These are phyloP conservation scores for Embiotoca jacksoni DNA, from an alignment of 2,113 vertebrate species.

Conservation along the genomic window DNA sequence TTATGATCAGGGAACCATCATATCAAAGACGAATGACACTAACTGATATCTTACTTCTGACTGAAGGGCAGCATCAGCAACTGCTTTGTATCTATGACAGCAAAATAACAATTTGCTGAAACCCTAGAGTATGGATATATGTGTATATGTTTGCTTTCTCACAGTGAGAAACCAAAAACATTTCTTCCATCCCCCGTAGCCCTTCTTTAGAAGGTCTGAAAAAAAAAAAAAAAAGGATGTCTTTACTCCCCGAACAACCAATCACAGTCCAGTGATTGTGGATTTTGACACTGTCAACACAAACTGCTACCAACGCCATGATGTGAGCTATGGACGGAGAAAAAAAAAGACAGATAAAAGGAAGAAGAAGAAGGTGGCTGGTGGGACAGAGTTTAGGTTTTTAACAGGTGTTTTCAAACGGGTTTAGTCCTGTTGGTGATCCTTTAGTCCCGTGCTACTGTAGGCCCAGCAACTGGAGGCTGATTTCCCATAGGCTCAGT, in stretches of 20 bases:
- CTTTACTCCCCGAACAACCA: conserved; percentile 35
- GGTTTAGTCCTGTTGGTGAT: conserved; percentile 40
- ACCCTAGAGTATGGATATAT: conserved; percentile 6
- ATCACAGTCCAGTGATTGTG: conserved; percentile 49
- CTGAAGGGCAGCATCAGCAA: not conserved
- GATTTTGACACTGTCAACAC: conserved; percentile 45
- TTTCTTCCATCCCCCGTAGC: conserved; percentile 53
- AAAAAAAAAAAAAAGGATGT: conserved; percentile 28
- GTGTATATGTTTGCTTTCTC: conserved; percentile 36
- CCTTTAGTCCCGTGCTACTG: conserved; percentile 51
- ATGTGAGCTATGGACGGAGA: conserved; percentile 25
- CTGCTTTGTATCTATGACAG: conserved; percentile 7
- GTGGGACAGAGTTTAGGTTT: conserved; percentile 32
- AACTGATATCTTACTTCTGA: conserved; percentile 20
- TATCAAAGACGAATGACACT: not conserved
- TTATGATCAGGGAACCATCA: conserved; percentile 6
- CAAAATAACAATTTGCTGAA: conserved; percentile 19
- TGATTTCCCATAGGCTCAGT: conserved; percentile 73
- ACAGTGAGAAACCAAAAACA: conserved; percentile 51
- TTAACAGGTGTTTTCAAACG: conserved; percentile 28
- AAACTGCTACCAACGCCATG: conserved; percentile 32
- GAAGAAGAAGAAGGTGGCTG: conserved; percentile 1
- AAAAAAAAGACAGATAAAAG: conserved; percentile 10
- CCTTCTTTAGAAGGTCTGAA: conserved; percentile 64
- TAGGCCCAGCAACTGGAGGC: conserved; percentile 65